Conservation (phyloP, 2,888 invertebrate species). For the Beris morrisii region DNA sequence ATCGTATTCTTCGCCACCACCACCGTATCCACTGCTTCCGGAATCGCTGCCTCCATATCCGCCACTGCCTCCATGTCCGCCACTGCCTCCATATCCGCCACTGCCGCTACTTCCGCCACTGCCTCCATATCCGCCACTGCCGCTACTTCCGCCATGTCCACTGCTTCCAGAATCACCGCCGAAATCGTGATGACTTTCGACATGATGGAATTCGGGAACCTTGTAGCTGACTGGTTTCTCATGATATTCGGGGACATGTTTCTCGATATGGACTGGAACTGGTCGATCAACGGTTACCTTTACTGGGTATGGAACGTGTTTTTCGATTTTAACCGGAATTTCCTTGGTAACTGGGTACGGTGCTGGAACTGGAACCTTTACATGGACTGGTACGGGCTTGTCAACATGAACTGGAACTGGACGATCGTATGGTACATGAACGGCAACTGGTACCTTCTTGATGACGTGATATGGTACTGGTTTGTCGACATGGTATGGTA, state of each 20-base stretch:
- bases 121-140: constrained; percentile 37
- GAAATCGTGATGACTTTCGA: constrained; percentile 46
- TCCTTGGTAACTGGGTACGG: constrained; percentile 71
- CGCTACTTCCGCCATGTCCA: constrained; percentile 38
- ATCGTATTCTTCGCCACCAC: constrained; percentile 44
- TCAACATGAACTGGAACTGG: constrained; percentile 70
- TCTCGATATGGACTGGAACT: constrained; percentile 74
- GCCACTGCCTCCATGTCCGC: constrained; percentile 34
- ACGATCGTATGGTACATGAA: constrained; percentile 64
- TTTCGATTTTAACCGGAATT: constrained; percentile 67
- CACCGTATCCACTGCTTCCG: constrained; percentile 36
- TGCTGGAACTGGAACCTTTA: constrained; percentile 69
- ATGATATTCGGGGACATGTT: constrained; percentile 68
- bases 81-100: constrained; percentile 38
- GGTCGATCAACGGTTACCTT: constrained; percentile 69
- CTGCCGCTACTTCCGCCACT: constrained; percentile 36
- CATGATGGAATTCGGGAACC: constrained; percentile 66
- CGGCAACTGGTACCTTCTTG: constrained; percentile 68
- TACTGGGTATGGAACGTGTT: constrained; percentile 70
- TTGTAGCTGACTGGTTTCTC: constrained; percentile 74
- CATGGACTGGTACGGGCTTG: constrained; percentile 74
- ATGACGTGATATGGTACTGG: constrained; percentile 64
- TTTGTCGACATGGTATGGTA: constrained; percentile 66
- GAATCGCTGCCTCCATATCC: constrained; percentile 38
- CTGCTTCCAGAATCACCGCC: constrained; percentile 38